Conservation (phyloP, 2,797 vertebrate genomes). For the Champsocephalus gunnari region DNA sequence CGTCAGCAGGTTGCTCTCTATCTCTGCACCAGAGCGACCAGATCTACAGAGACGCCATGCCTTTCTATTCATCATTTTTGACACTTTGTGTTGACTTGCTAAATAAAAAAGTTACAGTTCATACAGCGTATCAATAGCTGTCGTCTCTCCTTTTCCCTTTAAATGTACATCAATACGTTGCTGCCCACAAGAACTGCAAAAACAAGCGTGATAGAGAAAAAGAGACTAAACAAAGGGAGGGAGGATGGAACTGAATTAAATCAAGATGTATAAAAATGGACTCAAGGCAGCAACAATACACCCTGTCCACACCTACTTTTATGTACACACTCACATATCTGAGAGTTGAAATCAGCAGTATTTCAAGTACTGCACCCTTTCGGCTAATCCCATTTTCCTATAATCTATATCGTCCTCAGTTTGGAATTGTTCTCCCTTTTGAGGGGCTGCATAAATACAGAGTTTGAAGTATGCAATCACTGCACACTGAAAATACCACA, state of each 20-base stretch:
- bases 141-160: neutral
- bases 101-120: constrained; percentile 63
- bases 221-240: constrained; percentile 16
- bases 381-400: neutral
- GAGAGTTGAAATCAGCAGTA: constrained; percentile 35
- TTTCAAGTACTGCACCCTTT: constrained; percentile 2
- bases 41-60: constrained; percentile 38
- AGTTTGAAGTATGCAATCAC: too few species aligned
- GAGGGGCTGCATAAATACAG: too few species aligned
- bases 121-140: constrained; percentile 50
- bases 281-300: neutral
- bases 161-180: constrained; percentile 31
- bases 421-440: neutral
- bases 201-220: constrained; percentile 3
- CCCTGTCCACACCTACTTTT: constrained; percentile 21
- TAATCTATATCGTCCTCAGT: neutral
- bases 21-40: constrained; percentile 54
- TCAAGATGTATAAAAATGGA: constrained; percentile 45
- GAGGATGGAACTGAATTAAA: constrained; percentile 33
- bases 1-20: constrained; percentile 72
- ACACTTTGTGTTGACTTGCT: constrained; percentile 55
- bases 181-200: constrained; percentile 13
- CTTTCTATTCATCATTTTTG: constrained; percentile 65
- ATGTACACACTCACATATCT: constrained; percentile 20
- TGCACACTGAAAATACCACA: too few species aligned